Conservation (phyloP, 2,888 invertebrate genomes). For the Smittia sp. region DNA sequence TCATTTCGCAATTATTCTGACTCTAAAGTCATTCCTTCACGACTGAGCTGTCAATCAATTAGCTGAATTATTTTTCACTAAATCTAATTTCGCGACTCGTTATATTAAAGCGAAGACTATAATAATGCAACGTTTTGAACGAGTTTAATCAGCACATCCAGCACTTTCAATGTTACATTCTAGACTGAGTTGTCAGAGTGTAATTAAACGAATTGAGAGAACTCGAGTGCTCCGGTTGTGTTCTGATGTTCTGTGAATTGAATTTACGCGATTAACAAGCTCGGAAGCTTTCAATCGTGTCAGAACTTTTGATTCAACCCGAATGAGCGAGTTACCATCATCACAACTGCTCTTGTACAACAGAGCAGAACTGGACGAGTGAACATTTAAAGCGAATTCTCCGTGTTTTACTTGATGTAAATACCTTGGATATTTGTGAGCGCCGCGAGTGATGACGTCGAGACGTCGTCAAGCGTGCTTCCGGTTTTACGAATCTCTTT, state of each 20-base stretch:
- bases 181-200: constrained; percentile 31
- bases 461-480: constrained; percentile 28
- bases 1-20: background rate
- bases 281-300: background rate
- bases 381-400: background rate
- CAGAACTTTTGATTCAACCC: background rate
- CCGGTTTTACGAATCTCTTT: constrained; percentile 4
- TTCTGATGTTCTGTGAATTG: background rate
- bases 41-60: background rate
- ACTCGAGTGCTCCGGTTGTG: background rate
- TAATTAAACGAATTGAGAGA: constrained; percentile 27
- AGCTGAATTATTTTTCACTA: background rate
- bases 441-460: constrained; percentile 15
- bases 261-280: background rate
- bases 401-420: background rate
- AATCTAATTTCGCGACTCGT: background rate
- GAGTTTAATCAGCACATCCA: constrained; percentile 20
- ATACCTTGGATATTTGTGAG: background rate
- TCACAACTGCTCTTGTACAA: background rate
- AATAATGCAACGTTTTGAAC: background rate
- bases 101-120: background rate
- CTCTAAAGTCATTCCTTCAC: background rate
- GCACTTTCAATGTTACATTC: constrained; percentile 31
- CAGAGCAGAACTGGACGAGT: background rate
- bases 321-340: background rate